Percentiles rank a stretch among this genome's conserved stretches.
Evolutionary conservation across 2,797 vertebrate species (phyloP).

Genomic region (Gadopsis bispinosus): DNA sequence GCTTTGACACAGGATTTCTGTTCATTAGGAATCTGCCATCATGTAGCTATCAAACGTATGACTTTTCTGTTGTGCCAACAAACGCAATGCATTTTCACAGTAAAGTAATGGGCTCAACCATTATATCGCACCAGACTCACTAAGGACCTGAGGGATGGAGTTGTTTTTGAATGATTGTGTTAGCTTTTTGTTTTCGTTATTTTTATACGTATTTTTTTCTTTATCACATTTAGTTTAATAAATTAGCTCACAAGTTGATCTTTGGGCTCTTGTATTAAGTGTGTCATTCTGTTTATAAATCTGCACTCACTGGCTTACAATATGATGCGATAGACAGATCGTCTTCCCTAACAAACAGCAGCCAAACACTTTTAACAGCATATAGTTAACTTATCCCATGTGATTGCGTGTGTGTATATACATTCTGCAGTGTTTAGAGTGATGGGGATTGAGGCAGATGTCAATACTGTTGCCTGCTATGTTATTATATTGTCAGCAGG

Average conservation of each 20-base stretch:
- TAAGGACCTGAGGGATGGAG: conserved; percentile 29
- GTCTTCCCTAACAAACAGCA: neutral
- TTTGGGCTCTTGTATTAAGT: conserved; percentile 35
- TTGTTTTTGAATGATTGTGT: conserved; percentile 39
- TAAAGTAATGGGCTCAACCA: conserved; percentile 9
- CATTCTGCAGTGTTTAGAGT: neutral
- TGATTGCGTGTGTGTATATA: neutral
- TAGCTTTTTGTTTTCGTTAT: conserved; percentile 45
- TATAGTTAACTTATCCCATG: neutral
- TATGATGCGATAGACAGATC: neutral
- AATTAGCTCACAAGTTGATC: conserved; percentile 68
- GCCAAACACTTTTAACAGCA: neutral
- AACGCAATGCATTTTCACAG: conserved; percentile 35
- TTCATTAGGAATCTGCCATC: conserved; percentile 19
- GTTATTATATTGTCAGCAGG: conserved; percentile 19
- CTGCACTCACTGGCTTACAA: neutral
- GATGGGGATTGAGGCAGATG: neutral
- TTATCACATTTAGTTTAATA: conserved; percentile 72
- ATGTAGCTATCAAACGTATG: conserved; percentile 7
- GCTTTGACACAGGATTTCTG: conserved; percentile 32
- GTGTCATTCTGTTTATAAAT: conserved; percentile 8
- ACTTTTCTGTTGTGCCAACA: conserved; percentile 60
- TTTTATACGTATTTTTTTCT: conserved; percentile 64
- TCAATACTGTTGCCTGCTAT: neutral
- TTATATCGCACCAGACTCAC: conserved; percentile 20